A percentile compares a stretch with the other conserved stretches of the same genome.
Conservation (phyloP, 2,797 vertebrate species). For the Pipistrellus pipistrellus region DNA sequence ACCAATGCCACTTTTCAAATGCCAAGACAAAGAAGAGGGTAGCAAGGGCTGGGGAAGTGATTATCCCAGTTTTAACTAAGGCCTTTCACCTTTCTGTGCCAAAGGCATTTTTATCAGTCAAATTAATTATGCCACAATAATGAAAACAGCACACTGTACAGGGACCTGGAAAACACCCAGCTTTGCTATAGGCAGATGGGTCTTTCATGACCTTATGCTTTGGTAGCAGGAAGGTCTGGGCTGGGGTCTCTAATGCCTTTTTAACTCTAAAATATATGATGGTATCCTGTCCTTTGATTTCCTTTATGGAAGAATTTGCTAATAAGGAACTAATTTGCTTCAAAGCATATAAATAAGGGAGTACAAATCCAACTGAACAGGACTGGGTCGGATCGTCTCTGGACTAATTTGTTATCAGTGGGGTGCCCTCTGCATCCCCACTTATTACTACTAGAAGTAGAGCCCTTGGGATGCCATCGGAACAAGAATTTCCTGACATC, state of each 20-base stretch:
- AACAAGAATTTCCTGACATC: neutral
- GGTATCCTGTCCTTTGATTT: slow-evolving; percentile 6
- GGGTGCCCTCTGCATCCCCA: neutral
- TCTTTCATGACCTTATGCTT: neutral
- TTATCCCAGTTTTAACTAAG: neutral
- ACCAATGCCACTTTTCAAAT: neutral
- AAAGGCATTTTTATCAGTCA: slow-evolving; percentile 31
- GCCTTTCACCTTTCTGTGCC: neutral
- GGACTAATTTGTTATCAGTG: neutral
- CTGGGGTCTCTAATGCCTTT: neutral
- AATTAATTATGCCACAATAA: neutral
- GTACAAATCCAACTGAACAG: neutral
- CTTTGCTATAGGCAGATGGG: neutral
- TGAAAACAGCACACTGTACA: neutral
- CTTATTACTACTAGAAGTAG: neutral
- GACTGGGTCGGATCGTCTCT: neutral
- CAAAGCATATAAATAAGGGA: neutral
- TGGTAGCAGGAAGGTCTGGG: neutral
- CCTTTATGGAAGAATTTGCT: neutral
- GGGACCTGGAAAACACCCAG: neutral
- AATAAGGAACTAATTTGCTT: slow-evolving; percentile 41
- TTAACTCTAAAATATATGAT: slow-evolving; percentile 50
- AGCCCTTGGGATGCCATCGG: neutral
- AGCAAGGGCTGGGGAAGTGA: neutral
- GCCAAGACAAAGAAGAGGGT: neutral